Conservation (phyloP, 2,113 vertebrate genomes). For the Leptodactylus fuscus region DNA sequence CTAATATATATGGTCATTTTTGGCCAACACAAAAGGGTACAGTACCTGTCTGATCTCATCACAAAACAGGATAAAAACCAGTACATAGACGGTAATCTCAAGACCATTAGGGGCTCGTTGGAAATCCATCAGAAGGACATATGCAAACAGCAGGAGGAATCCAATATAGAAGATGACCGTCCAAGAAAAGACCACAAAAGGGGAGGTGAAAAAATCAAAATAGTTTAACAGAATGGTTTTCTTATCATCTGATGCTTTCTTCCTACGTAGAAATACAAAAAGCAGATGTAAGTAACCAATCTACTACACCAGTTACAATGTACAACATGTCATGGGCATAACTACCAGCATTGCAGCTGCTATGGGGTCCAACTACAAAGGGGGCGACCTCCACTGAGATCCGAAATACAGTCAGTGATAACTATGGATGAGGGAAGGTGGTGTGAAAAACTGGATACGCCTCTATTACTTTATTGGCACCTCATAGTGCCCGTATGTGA, state of each 20-base stretch:
- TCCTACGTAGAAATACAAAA: constrained; percentile 65
- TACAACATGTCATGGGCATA: too few species aligned
- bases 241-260: constrained; percentile 72
- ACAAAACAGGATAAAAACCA: constrained; percentile 87
- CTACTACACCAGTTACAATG: too few species aligned
- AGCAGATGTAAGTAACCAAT: not conserved
- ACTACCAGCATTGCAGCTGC: too few species aligned
- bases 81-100: constrained; percentile 89
- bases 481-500: too few species aligned
- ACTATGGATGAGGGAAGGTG: too few species aligned
- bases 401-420: too few species aligned
- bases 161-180: constrained; percentile 92
- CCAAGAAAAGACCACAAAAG: constrained; percentile 96
- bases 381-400: too few species aligned
- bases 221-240: constrained; percentile 73
- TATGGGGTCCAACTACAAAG: too few species aligned
- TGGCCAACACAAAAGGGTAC: too few species aligned
- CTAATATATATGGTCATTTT: too few species aligned
- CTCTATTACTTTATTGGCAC: too few species aligned
- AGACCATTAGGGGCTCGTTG: constrained; percentile 79
- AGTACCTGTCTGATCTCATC: constrained; percentile 97
- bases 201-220: constrained; percentile 82
- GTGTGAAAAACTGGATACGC: too few species aligned
- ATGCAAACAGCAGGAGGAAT: constrained; percentile 91
- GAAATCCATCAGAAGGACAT: constrained; percentile 92